A percentile compares a stretch with the other conserved stretches of the same genome.
phyloP scores from a whole-genome alignment of 2,113 vertebrate genomes.

The Heterocephalus glaber region DNA sequence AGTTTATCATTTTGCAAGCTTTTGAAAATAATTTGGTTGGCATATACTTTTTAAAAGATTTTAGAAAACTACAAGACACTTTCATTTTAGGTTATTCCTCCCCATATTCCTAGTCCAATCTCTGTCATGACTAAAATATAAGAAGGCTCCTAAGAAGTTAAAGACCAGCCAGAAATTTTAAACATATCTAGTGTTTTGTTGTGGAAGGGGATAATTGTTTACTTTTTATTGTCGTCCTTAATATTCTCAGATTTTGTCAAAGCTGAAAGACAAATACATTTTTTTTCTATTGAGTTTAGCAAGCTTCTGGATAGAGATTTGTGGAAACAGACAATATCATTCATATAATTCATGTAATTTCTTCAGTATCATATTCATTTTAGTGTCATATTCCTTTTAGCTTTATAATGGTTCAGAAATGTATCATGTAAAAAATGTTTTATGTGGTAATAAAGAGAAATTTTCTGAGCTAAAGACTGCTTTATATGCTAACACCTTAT shows the following conservation, averaged over 20 bases:
- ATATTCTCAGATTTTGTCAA: constrained; percentile 52
- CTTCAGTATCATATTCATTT: not conserved
- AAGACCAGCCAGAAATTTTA: constrained; percentile 49
- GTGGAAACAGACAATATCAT: constrained; percentile 32
- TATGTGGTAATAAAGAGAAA: not conserved
- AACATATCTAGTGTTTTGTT: not conserved
- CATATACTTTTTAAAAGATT: constrained; percentile 30
- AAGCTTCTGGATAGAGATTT: constrained; percentile 46
- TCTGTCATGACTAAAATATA: constrained; percentile 38
- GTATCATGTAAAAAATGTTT: not conserved
- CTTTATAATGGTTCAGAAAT: constrained; percentile 59
- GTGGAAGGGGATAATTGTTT: not conserved
- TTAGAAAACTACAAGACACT: constrained; percentile 53
- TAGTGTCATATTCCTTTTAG: not conserved
- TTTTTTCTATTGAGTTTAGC: not conserved
- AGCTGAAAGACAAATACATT: constrained; percentile 26
- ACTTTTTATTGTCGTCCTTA: constrained; percentile 55
- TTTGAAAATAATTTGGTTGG: constrained; percentile 56
- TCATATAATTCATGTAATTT: not conserved
- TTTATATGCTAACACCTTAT: constrained; percentile 43
- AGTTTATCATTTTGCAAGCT: constrained; percentile 30
- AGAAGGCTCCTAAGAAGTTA: constrained; percentile 28
- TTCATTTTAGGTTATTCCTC: constrained; percentile 55
- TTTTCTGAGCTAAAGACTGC: constrained; percentile 30
- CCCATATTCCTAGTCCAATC: not conserved